A percentile compares a stretch with the other conserved stretches of the same genome.
These are phyloP conservation scores for Procavia capensis DNA, from an alignment of 2,113 vertebrate species.

Conservation along the genomic window DNA sequence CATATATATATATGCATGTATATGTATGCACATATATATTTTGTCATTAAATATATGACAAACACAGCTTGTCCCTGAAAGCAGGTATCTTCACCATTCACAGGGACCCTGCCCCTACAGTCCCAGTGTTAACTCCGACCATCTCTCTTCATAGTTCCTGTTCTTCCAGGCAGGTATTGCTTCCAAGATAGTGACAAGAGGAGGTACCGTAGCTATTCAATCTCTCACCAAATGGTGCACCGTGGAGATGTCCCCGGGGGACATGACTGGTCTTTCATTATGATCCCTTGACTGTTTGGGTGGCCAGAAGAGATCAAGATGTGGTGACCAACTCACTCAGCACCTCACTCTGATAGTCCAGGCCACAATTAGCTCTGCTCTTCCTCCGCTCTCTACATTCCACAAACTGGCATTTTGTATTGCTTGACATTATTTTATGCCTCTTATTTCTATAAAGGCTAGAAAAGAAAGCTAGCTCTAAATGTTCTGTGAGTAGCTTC, in stretches of 20 bases:
- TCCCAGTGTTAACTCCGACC: not conserved
- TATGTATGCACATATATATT: not conserved
- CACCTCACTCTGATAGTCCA: not conserved
- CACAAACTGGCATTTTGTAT: not conserved
- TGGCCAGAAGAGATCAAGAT: not conserved
- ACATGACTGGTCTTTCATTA: not conserved
- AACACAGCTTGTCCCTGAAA: not conserved
- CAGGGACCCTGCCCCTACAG: fast-evolving
- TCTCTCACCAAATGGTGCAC: not conserved
- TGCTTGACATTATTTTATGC: not conserved
- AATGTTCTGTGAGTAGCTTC: not conserved
- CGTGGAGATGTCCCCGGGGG: not conserved
- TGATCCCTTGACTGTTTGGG: not conserved
- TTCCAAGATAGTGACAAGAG: not conserved
- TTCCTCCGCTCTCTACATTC: not conserved
- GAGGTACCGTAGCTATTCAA: not conserved
- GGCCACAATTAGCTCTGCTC: not conserved
- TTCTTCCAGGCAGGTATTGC: not conserved
- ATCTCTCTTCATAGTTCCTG: not conserved
- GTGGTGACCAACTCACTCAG: not conserved
- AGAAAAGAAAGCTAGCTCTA: not conserved
- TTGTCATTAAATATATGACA: no score
- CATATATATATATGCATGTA: not conserved
- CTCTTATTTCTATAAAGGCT: conserved; percentile 22
- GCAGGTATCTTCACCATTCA: not conserved